Evolutionary conservation across 2,888 invertebrate species (phyloP).

Genomic region (Orthonychiurus folsomi): DNA sequence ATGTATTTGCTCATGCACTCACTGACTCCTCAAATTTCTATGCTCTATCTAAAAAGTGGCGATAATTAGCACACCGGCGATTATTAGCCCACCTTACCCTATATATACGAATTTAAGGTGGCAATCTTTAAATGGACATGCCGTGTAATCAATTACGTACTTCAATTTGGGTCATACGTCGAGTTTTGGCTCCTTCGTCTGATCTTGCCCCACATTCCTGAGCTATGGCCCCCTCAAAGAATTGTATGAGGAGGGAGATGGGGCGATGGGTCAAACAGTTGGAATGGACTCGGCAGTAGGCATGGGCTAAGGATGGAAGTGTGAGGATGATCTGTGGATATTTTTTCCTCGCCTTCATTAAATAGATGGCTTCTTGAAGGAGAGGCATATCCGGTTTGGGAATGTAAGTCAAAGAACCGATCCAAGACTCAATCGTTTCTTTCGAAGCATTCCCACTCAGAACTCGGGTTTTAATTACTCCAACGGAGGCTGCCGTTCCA

Average conservation of each 20-base stretch:
- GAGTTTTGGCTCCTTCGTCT: no score
- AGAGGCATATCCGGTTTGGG: slow-evolving; percentile 45
- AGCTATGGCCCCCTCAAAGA: slow-evolving; percentile 36
- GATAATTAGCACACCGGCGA: no score
- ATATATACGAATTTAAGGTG: neutral
- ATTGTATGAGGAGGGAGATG: slow-evolving; percentile 29
- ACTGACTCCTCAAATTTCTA: no score
- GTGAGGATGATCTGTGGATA: slow-evolving; percentile 57
- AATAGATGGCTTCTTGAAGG: slow-evolving; percentile 40
- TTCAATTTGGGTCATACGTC: slow-evolving; percentile 14
- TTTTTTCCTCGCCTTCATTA: slow-evolving; percentile 44
- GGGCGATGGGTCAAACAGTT: slow-evolving; percentile 44
- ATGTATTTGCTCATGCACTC: no score
- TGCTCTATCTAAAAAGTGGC: no score
- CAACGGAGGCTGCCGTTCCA: slow-evolving; percentile 70
- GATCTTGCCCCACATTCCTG: no score
- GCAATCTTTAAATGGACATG: neutral
- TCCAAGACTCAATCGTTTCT: slow-evolving; percentile 66
- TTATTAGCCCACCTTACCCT: neutral
- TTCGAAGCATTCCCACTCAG: slow-evolving; percentile 55
- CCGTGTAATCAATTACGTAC: slow-evolving; percentile 19
- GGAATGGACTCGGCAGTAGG: slow-evolving; percentile 54
- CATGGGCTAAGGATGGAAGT: slow-evolving; percentile 60
- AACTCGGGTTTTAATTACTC: slow-evolving; percentile 73
- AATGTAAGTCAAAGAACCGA: slow-evolving; percentile 74